Conservation (phyloP, 2,888 invertebrate genomes). For the Cyclophora punctaria region DNA sequence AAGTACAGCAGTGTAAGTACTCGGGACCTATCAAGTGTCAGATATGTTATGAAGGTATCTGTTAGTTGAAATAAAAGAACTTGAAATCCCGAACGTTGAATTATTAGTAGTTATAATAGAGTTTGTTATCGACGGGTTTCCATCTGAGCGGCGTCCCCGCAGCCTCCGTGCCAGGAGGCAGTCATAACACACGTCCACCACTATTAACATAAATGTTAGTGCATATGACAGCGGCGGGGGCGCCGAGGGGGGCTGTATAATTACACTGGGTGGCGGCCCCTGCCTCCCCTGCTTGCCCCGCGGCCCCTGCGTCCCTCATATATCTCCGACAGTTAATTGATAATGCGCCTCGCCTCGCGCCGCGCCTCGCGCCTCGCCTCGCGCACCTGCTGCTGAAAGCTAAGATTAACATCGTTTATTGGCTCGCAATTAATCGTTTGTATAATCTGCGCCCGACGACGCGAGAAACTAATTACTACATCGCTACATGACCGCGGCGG, state of each 20-base stretch:
- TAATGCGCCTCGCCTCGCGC: constrained; percentile 34
- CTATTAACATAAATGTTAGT: constrained; percentile 45
- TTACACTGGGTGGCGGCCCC: constrained; percentile 25
- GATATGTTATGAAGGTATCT: too few species aligned
- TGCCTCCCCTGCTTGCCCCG: constrained; percentile 12
- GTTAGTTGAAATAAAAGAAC: too few species aligned
- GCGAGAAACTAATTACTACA: constrained; percentile 51
- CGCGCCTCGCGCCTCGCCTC: too few species aligned
- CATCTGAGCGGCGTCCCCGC: constrained; percentile 1
- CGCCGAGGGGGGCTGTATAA: constrained; percentile 28
- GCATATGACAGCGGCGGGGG: constrained; percentile 39
- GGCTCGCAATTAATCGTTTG: constrained; percentile 51
- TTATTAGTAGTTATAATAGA: not conserved
- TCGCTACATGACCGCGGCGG: constrained; percentile 1
- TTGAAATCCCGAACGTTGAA: too few species aligned
- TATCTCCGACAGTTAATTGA: constrained; percentile 43
- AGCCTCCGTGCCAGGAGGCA: not conserved
- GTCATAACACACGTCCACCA: constrained; percentile 12
- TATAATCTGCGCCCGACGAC: constrained; percentile 50
- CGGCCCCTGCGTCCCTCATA: constrained; percentile 34
- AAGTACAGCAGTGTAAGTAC: too few species aligned
- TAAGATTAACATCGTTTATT: constrained; percentile 62
- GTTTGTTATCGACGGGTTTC: constrained; percentile 1
- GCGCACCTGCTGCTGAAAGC: constrained; percentile 57
- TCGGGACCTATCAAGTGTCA: too few species aligned